Evolutionary conservation across 1,140 invertebrate genomes (phyloP), one percentile per base, ranked within the genome.

Genomic region (Drosophila murphyi): DNA sequence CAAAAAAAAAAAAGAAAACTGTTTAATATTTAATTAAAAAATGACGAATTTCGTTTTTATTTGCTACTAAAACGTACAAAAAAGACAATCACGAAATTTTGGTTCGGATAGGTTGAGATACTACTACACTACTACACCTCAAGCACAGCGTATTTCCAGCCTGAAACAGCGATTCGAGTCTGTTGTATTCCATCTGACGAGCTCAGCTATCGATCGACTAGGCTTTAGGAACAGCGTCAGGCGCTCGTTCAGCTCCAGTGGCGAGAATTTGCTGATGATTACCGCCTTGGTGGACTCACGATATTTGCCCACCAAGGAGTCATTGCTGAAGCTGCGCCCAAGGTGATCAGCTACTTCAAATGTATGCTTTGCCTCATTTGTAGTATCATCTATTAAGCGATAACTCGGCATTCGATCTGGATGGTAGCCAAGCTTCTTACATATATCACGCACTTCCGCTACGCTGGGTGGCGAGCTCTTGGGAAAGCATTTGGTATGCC

Each of bases 401-500:
- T 91, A 92, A 57, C 87, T 90, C 4, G 87, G 90, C 71, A 80
- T 76, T 1, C 87, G 69, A 39, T 77, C 77, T 4, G 86, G 87
- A 74, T 79, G 89, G 56, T 91, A 93, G 39, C 93, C 93, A 6
- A 94, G 74, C 47, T 93, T 82, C 35, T 79, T 47, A 73, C 94
- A 94, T 29, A 94, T 92, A 32, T 92, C 65, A 7, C 92, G 86
- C 37, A 94, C 78, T 63, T 94, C 90, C 2, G 54, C 54, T 0
- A 69, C 60, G 31, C 91, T 79, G 7, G 93, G 91, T 1, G 90
- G 92, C 4, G 60, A 37, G n/a, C 76, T 82, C 62, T 83, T 76
- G 3, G 93, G 81, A 39, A 94, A 94, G 80, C 95, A 96, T 68
- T 94, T 93, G 0, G 94, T 90, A 57, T 95, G 94, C 94, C 95